Evolutionary conservation across 2,888 invertebrate genomes (phyloP).

Genomic region (Pyrrhosoma nymphula): DNA sequence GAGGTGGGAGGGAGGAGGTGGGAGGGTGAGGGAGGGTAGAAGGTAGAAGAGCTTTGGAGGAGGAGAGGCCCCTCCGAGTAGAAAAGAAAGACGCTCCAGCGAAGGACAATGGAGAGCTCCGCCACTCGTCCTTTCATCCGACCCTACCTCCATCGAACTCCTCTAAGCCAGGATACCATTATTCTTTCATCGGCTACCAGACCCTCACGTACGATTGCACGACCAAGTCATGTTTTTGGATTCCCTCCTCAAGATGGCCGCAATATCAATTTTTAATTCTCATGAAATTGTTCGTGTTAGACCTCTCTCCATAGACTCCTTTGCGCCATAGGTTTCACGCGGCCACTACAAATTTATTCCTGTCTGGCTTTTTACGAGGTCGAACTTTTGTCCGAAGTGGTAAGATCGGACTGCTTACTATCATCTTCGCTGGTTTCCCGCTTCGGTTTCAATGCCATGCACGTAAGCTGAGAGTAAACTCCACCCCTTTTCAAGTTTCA

Average conservation of each 20-base stretch:
- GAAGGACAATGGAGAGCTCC: background rate
- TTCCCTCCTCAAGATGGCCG: background rate
- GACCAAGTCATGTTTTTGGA: background rate
- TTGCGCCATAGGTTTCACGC: background rate
- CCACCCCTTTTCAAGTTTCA: background rate
- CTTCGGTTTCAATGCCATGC: background rate
- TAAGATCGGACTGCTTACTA: background rate
- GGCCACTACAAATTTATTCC: background rate
- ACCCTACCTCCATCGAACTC: background rate
- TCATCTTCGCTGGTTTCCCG: background rate
- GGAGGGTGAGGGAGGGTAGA: background rate
- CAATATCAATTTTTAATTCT: background rate
- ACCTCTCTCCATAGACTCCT: background rate
- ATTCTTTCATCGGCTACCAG: background rate
- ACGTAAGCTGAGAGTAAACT: background rate
- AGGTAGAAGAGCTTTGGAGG: background rate
- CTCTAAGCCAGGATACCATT: background rate
- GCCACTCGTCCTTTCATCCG: background rate
- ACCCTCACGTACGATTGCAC: background rate
- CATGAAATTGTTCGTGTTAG: background rate
- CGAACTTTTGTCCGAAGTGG: background rate
- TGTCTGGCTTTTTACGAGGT: background rate
- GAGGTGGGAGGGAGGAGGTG: background rate
- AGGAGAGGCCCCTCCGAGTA: background rate
- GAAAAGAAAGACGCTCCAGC: background rate